Percentiles rank a stretch among this genome's conserved stretches.
Conservation (phyloP, 1,140 invertebrate genomes). For the Meloidogyne floridensis region DNA sequence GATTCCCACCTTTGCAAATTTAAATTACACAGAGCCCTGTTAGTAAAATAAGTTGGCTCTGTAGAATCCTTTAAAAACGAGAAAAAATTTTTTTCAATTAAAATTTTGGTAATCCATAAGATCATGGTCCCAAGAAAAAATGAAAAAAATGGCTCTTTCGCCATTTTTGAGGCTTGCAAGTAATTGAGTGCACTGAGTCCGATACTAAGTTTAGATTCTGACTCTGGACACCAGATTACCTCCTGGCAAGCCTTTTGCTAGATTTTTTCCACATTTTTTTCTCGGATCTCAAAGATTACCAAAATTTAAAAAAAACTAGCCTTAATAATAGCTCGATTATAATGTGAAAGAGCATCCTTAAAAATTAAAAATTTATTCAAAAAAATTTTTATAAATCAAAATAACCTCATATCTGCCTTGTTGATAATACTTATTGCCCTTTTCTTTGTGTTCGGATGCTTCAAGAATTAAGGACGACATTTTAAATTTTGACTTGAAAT, state of each 20-base stretch:
- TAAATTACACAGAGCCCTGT: conserved; percentile 53
- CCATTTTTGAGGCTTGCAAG: too few relatives aligned
- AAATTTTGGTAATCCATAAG: too few relatives aligned
- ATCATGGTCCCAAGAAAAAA: too few relatives aligned
- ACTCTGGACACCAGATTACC: too few relatives aligned
- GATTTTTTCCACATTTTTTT: too few relatives aligned
- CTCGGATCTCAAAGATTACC: too few relatives aligned
- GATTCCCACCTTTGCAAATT: conserved; percentile 57
- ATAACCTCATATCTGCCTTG: conserved; percentile 22
- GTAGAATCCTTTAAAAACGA: not conserved
- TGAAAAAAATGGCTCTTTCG: too few relatives aligned
- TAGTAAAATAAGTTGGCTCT: conserved; percentile 50
- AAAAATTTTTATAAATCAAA: conserved; percentile 4
- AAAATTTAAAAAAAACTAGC: conserved; percentile 31
- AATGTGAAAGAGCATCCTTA: conserved; percentile 54
- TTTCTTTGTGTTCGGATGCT: conserved; percentile 35
- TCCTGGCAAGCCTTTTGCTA: too few relatives aligned
- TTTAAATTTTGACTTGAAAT: too few relatives aligned
- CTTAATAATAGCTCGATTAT: conserved; percentile 55
- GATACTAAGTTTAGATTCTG: too few relatives aligned
- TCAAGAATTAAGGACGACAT: not conserved
- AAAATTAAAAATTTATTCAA: conserved; percentile 28
- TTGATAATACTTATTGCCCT: conserved; percentile 37
- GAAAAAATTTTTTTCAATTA: not conserved
- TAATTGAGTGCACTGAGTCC: too few relatives aligned